Evolutionary conservation across 2,797 vertebrate genomes (phyloP).

Genomic region (Pseudomugil gertrudae): DNA sequence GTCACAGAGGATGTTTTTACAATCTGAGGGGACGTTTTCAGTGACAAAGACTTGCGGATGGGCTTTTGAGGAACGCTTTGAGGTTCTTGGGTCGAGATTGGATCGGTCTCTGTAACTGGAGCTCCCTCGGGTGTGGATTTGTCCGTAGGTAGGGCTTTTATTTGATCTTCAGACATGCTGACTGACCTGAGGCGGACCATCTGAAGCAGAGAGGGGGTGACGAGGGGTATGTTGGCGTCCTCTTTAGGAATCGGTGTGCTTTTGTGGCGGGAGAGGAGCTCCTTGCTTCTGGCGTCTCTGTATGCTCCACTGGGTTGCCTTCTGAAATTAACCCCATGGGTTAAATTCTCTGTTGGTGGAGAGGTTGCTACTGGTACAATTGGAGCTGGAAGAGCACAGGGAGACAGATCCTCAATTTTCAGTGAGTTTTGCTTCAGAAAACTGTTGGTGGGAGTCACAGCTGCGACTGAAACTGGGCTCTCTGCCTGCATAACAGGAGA

Average conservation of each 20-base stretch:
- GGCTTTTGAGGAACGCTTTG: conserved; percentile 88
- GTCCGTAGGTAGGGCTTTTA: conserved; percentile 55
- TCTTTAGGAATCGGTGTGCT: conserved; percentile 84
- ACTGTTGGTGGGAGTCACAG: conserved; percentile 12
- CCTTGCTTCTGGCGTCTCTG: conserved; percentile 80
- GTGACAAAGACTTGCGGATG: conserved; percentile 88
- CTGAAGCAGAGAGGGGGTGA: conserved; percentile 94
- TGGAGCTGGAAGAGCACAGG: conserved; percentile 22
- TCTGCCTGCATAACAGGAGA: conserved; percentile 32
- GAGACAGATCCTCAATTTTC: conserved; percentile 46
- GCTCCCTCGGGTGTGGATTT: conserved; percentile 42
- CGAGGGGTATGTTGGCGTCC: conserved; percentile 90
- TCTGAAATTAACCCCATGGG: conserved; percentile 72
- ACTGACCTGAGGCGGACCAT: conserved; percentile 94
- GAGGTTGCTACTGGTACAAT: conserved; percentile 42
- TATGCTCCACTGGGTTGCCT: conserved; percentile 69
- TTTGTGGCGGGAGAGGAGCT: conserved; percentile 80
- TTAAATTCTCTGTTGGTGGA: conserved; percentile 65
- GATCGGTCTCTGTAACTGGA: conserved; percentile 49
- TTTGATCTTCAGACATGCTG: conserved; percentile 76
- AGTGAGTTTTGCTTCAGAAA: conserved; percentile 37
- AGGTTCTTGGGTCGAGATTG: conserved; percentile 41
- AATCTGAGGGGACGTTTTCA: conserved; percentile 68
- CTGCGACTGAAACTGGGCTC: conserved; percentile 9
- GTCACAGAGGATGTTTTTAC: conserved; percentile 74